These are phyloP conservation scores for Serrognathus titanus DNA, from an alignment of 2,888 invertebrate species.

Conservation along the genomic window DNA sequence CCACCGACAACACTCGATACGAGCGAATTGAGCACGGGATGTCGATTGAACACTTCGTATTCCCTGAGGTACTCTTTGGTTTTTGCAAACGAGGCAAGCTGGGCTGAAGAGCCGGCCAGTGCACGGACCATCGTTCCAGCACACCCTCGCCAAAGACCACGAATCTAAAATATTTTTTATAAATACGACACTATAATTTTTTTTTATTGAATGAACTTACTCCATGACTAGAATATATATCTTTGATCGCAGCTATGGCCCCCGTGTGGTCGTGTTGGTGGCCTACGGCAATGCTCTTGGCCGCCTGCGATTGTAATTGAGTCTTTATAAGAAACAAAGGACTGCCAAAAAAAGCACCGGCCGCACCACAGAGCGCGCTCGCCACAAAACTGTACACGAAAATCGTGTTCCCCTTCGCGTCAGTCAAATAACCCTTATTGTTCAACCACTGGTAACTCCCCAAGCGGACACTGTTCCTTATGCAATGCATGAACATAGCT, in stretches of 20 bases:
- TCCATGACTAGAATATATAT: conserved; percentile 58
- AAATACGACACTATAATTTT: too few relatives aligned
- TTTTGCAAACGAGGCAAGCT: conserved; percentile 76
- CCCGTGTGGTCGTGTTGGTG: conserved; percentile 73
- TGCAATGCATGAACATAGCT: conserved; percentile 82
- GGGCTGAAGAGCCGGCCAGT: conserved; percentile 78
- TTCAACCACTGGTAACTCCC: conserved; percentile 72
- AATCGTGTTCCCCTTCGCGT: conserved; percentile 52
- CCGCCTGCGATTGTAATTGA: conserved; percentile 76
- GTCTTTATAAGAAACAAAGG: conserved; percentile 84
- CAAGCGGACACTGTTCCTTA: conserved; percentile 75
- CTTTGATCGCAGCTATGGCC: conserved; percentile 51
- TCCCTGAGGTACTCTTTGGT: conserved; percentile 53
- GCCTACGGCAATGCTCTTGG: conserved; percentile 76
- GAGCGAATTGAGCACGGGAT: conserved; percentile 58
- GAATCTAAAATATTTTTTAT: conserved; percentile 33
- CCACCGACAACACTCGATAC: conserved; percentile 75
- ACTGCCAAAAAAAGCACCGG: conserved; percentile 69
- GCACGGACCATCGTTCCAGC: conserved; percentile 67
- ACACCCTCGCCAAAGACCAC: conserved; percentile 77
- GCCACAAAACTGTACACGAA: conserved; percentile 50
- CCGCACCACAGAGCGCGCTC: conserved; percentile 61
- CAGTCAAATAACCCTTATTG: conserved; percentile 61
- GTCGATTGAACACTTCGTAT: conserved; percentile 39
- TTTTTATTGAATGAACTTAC: conserved; percentile 43